Evolutionary conservation across 2,888 invertebrate genomes (phyloP), one percentile per base, ranked within the genome.

Genomic region (Philonicus albiceps): DNA sequence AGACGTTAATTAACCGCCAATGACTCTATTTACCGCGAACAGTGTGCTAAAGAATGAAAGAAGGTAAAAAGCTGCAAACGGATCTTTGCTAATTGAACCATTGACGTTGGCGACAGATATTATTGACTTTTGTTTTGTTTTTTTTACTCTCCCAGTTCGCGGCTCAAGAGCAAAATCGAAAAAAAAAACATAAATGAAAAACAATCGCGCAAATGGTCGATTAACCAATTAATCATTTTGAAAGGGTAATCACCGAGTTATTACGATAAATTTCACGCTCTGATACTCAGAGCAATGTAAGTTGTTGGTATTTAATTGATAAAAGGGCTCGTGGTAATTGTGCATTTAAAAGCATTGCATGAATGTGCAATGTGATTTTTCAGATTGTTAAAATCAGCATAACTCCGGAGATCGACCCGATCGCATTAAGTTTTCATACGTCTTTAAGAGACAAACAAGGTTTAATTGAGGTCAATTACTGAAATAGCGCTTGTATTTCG

Each of bases 401-500:
- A 83, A 13, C 55, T 55, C 37, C 64, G 55, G 30, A 80, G 27
- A 31, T 37, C 19, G 49, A 64, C 30, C 31, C 19, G 64, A 64
- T 64, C 64, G 64, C 22, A 27, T 22, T 64, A 22, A 27, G 19
- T 64, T 27, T 27, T 27, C 40, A 80, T 30, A 16, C 49, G 37
- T 72, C 85, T 85, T 27, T 37, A 74, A 83, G 37, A 87, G 37
- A 87, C 75, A 87, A n/a, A 86, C 86, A 76, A 40, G 73, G 64
- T 86, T 49, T 87, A 86, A 87, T 87, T 87, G 87, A 75, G 86
- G 87, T 87, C 87, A 87, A 87, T 87, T 87, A 83, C 75, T 86
- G 72, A 43, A 87, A 83, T 84, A 85, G 80, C 85, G 83, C 83
- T 87, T 87, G 74, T 87, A 83, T 87, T 81, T 87, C 85, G 40